Percentiles rank a stretch among this genome's conserved stretches.
These are phyloP conservation scores for Tyria jacobaeae DNA, from an alignment of 2,888 invertebrate genomes.

Conservation along the genomic window DNA sequence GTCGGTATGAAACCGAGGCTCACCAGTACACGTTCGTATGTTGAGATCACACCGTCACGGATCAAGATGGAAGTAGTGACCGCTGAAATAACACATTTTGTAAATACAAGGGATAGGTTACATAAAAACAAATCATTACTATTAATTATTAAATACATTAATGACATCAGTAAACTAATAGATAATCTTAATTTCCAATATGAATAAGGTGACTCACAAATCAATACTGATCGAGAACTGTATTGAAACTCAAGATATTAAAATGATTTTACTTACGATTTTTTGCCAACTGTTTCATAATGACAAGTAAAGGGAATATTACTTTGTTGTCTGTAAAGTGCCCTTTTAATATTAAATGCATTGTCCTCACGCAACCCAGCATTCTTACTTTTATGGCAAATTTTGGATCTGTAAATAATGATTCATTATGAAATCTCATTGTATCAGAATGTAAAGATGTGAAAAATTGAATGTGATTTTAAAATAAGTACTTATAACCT, in stretches of 20 bases:
- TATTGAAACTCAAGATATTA: neutral
- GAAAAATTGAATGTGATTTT: conserved; percentile 13
- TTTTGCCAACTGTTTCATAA: conserved; percentile 87
- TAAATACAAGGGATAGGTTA: conserved; percentile 7
- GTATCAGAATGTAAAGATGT: neutral
- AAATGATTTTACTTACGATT: conserved; percentile 77
- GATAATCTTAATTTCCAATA: no score
- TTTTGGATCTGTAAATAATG: conserved; percentile 83
- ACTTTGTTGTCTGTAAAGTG: conserved; percentile 87
- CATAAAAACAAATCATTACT: no score
- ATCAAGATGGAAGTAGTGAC: conserved; percentile 83
- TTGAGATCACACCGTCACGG: conserved; percentile 86
- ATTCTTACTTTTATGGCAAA: conserved; percentile 89
- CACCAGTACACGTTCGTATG: conserved; percentile 87
- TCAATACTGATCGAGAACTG: no score
- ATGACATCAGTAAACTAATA: no score
- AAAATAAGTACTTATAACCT: conserved; percentile 66
- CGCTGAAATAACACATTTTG: conserved; percentile 59
- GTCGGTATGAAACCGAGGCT: conserved; percentile 88
- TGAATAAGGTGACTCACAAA: no score
- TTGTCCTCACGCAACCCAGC: conserved; percentile 86
- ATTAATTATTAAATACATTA: no score
- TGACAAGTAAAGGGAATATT: conserved; percentile 85
- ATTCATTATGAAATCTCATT: neutral
- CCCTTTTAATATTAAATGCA: conserved; percentile 87